A percentile compares a stretch with the other conserved stretches of the same genome.
phyloP scores from a whole-genome alignment of 2,888 invertebrate genomes.

The Hirudinaria manillensis region DNA sequence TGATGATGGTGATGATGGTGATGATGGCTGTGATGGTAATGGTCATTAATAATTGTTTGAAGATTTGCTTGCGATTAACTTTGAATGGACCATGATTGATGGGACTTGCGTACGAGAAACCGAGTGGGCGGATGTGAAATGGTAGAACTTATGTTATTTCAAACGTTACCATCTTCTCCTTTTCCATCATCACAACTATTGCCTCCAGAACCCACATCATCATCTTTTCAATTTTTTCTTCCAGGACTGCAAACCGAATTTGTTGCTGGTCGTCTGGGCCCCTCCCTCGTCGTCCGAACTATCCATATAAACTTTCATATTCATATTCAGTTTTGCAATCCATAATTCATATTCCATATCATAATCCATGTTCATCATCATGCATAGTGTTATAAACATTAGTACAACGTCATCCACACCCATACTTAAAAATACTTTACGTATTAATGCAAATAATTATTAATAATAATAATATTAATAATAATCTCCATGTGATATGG shows the following conservation, averaged over 20 bases:
- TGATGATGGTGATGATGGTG: conserved; percentile 15
- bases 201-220: neutral
- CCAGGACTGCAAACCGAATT: too few relatives aligned
- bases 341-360: too few relatives aligned
- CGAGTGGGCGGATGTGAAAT: neutral
- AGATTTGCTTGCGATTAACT: neutral
- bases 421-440: neutral
- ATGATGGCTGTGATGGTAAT: neutral
- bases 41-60: neutral
- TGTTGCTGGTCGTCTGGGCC: too few relatives aligned
- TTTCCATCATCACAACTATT: conserved; percentile 5
- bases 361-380: conserved; percentile 4
- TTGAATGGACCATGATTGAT: conserved; percentile 5
- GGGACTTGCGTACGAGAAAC: neutral
- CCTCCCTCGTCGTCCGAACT: too few relatives aligned
- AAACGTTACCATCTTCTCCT: conserved; percentile 7
- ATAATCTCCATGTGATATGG: too few relatives aligned
- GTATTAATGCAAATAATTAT: too few relatives aligned
- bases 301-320: too few relatives aligned
- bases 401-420: neutral
- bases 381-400: neutral
- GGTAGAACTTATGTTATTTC: neutral
- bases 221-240: too few relatives aligned
- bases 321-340: too few relatives aligned
- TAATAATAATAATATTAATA: too few relatives aligned